Evolutionary conservation across 2,888 invertebrate genomes (phyloP).

Genomic region (Baronia brevicornis): DNA sequence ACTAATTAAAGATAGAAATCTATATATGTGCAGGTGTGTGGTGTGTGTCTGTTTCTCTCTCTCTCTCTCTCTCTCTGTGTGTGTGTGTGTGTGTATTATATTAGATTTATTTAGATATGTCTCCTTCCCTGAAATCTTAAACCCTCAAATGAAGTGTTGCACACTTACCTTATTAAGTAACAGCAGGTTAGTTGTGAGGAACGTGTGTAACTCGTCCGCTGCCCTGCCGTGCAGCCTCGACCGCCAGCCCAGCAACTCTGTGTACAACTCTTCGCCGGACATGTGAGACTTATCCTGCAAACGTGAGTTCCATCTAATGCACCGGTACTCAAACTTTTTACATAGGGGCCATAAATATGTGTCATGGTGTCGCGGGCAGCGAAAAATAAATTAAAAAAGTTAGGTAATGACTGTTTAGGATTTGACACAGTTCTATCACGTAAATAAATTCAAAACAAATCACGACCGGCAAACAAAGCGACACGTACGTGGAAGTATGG

Average conservation of each 20-base stretch:
- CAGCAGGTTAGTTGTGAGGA: slow-evolving; percentile 85
- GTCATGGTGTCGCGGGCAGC: too few species aligned
- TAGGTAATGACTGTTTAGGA: too few species aligned
- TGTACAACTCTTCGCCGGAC: slow-evolving; percentile 77
- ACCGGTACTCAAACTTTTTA: too few species aligned
- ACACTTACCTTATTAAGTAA: slow-evolving; percentile 83
- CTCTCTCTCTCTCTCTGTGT: slow-evolving; percentile 29
- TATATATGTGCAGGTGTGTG: too few species aligned
- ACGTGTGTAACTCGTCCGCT: slow-evolving; percentile 82
- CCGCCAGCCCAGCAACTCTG: slow-evolving; percentile 81
- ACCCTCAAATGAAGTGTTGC: neutral
- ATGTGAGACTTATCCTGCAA: slow-evolving; percentile 46
- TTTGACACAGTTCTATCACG: too few species aligned
- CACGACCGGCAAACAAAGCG: too few species aligned
- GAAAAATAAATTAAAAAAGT: too few species aligned
- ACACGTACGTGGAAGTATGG: too few species aligned
- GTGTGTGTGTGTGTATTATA: neutral
- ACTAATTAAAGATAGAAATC: slow-evolving; percentile 1
- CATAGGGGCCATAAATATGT: too few species aligned
- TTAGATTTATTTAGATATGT: too few species aligned
- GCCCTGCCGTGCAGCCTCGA: slow-evolving; percentile 82
- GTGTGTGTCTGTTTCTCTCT: too few species aligned
- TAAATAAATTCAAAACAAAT: too few species aligned
- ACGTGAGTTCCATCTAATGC: slow-evolving; percentile 1
- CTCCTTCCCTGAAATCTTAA: neutral